Conservation (phyloP, 1,140 invertebrate genomes). For the Ceratina calcarata region DNA sequence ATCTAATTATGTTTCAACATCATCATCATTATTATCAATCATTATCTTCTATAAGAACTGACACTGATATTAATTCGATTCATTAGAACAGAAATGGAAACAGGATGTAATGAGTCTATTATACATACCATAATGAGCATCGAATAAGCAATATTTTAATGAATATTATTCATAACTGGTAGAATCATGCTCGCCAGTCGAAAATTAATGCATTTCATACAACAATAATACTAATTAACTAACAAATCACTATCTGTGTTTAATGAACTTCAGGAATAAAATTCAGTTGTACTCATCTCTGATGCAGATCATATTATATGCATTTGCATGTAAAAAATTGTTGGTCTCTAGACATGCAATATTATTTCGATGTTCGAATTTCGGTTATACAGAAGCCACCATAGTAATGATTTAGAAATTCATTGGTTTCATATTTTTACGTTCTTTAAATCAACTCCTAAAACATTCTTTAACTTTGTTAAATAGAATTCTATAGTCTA, state of each 20-base stretch:
- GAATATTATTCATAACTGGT: not conserved
- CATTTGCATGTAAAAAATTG: not conserved
- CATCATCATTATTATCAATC: not conserved
- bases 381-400: no score
- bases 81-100: not conserved
- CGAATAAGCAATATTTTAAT: slow-evolving; percentile 7
- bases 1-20: not conserved
- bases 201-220: not conserved
- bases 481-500: no score
- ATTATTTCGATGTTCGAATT: not conserved
- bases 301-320: not conserved
- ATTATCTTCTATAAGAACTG: not conserved
- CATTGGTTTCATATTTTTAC: no score
- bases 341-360: not conserved
- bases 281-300: no score
- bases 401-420: no score
- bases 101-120: not conserved
- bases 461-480: no score
- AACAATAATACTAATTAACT: not conserved
- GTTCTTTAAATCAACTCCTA: no score
- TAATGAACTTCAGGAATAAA: no score
- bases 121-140: not conserved
- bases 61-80: not conserved
- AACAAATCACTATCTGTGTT: no score
- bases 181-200: not conserved